Conservation (phyloP, 92 coral and sea anemone species). For the Palythoa heliodiscus region DNA sequence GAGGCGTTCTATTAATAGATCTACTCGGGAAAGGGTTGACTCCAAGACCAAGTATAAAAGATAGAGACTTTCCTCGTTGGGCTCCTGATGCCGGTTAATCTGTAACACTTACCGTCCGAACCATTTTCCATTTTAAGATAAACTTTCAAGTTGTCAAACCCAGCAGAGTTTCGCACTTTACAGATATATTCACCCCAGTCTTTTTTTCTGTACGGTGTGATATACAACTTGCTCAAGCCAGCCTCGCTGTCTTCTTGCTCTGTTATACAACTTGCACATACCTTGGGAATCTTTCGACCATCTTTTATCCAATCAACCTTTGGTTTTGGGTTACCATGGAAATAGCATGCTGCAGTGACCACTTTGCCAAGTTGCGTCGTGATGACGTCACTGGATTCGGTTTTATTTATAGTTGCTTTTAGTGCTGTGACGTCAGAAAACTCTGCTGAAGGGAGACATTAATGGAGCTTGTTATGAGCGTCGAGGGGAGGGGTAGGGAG, state of each 20-base stretch:
- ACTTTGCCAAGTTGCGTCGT: constrained; percentile 20
- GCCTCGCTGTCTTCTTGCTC: constrained; percentile 12
- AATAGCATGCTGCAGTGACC: constrained; percentile 26
- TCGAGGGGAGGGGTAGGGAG: background rate
- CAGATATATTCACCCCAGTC: constrained; percentile 58
- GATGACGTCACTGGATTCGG: background rate
- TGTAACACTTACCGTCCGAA: background rate
- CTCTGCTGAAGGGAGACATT: background rate
- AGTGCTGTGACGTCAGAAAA: background rate
- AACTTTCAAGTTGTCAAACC: constrained; percentile 50
- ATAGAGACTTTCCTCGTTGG: too few relatives aligned
- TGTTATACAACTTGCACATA: constrained; percentile 44
- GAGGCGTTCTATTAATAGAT: too few relatives aligned
- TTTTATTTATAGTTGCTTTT: constrained; percentile 26
- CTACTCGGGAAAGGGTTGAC: too few relatives aligned
- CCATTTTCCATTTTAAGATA: constrained; percentile 22
- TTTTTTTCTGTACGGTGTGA: constrained; percentile 47
- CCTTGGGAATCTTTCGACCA: constrained; percentile 39
- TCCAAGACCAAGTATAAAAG: too few relatives aligned
- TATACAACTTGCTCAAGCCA: constrained; percentile 35
- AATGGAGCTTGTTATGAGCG: background rate
- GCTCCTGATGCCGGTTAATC: too few relatives aligned
- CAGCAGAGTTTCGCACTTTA: constrained; percentile 50
- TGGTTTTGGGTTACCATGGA: constrained; percentile 46
- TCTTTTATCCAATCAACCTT: constrained; percentile 54